Conservation (phyloP, 2,113 vertebrate species). For the Embiotoca jacksoni region DNA sequence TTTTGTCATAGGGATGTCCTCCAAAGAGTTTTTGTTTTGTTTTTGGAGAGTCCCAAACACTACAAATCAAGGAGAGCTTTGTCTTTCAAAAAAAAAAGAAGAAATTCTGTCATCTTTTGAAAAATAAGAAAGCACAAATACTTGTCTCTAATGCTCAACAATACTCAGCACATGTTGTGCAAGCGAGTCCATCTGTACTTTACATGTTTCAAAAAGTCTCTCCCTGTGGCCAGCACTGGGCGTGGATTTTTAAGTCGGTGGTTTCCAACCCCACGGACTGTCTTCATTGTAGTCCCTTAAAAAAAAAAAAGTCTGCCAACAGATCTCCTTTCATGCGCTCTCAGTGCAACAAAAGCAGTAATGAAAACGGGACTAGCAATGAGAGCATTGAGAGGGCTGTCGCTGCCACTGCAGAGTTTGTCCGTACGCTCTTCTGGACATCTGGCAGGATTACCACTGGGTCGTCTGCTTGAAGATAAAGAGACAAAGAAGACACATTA, state of each 20-base stretch:
- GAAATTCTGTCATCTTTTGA: slow-evolving; percentile 50
- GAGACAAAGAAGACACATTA: slow-evolving; percentile 41
- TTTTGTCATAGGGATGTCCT: slow-evolving; percentile 28
- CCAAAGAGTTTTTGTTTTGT: slow-evolving; percentile 16
- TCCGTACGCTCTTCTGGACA: slow-evolving; percentile 88
- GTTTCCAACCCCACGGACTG: slow-evolving; percentile 73
- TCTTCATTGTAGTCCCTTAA: slow-evolving; percentile 77
- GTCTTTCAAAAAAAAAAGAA: slow-evolving; percentile 50
- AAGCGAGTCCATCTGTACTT: slow-evolving; percentile 62
- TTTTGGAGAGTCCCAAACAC: slow-evolving; percentile 28
- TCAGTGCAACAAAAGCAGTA: slow-evolving; percentile 83
- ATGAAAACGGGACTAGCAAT: slow-evolving; percentile 81
- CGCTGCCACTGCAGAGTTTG: slow-evolving; percentile 77
- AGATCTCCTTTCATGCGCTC: slow-evolving; percentile 55
- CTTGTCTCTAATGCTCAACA: slow-evolving; percentile 48
- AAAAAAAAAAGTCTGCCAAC: slow-evolving; percentile 44
- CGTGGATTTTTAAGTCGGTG: slow-evolving; percentile 66
- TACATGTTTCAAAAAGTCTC: slow-evolving; percentile 54
- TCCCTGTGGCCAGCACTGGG: slow-evolving; percentile 83
- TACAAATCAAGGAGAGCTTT: slow-evolving; percentile 47
- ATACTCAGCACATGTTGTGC: slow-evolving; percentile 47
- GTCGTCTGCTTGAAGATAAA: slow-evolving; percentile 84
- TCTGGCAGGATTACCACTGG: slow-evolving; percentile 83
- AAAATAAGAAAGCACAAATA: slow-evolving; percentile 51
- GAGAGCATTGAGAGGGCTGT: slow-evolving; percentile 75